These are phyloP conservation scores for Capricornis sumatraensis DNA, from an alignment of 2,113 vertebrate species.

Conservation along the genomic window DNA sequence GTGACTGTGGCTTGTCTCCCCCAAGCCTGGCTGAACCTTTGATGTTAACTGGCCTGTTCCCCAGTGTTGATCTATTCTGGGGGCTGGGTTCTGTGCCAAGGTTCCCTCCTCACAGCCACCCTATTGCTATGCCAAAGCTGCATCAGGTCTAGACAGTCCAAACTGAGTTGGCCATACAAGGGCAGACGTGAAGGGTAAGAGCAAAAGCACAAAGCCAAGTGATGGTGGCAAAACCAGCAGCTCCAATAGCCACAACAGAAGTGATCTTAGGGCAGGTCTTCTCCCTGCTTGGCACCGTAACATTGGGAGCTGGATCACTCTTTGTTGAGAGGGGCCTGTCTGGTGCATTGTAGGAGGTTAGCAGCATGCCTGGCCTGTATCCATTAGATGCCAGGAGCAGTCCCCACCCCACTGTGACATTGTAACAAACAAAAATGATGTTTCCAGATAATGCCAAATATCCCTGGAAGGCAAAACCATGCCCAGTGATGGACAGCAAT, in stretches of 20 bases:
- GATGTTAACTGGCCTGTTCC: background rate
- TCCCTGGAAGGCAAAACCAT: background rate
- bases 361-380: background rate
- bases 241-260: background rate
- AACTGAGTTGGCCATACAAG: background rate
- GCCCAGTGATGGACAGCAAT: background rate
- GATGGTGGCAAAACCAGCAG: background rate
- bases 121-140: background rate
- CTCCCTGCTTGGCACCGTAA: background rate
- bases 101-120: background rate
- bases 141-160: background rate
- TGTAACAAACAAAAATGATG: background rate
- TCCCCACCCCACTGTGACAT: background rate
- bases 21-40: background rate
- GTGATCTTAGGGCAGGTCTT: background rate
- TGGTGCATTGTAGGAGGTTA: background rate
- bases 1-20: constrained; percentile 3
- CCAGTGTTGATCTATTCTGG: background rate
- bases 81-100: background rate
- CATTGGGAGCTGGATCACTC: background rate
- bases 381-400: background rate
- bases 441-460: background rate
- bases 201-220: background rate
- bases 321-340: background rate
- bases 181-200: background rate